A percentile compares a stretch with the other conserved stretches of the same genome.
Conservation (phyloP, 2,888 invertebrate genomes). For the Litoditis marina region DNA sequence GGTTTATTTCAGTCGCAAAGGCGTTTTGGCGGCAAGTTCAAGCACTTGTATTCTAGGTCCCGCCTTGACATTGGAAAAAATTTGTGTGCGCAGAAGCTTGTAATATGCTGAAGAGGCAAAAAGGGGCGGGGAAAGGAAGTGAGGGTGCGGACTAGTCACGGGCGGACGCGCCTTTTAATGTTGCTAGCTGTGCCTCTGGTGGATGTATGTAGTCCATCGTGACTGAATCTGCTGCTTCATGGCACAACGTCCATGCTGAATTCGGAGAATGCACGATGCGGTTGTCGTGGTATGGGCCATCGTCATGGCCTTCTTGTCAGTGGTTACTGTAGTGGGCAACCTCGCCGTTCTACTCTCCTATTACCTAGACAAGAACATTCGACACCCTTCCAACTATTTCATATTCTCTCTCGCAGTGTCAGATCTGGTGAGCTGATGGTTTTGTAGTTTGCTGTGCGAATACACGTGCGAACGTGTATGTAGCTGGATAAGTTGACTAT, state of each 20-base stretch:
- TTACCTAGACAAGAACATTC: slow-evolving; percentile 64
- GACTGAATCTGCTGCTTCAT: background rate
- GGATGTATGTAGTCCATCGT: background rate
- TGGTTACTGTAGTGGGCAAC: slow-evolving; percentile 72
- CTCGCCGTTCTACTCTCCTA: slow-evolving; percentile 69
- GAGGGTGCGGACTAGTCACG: slow-evolving; percentile 11
- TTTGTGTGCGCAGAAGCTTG: slow-evolving; percentile 14
- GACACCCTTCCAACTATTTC: slow-evolving; percentile 98
- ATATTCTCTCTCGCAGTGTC: slow-evolving; percentile 94
- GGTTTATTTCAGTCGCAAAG: background rate
- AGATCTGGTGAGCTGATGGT: slow-evolving; percentile 66
- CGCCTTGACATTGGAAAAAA: too few relatives aligned
- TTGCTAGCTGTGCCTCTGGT: background rate
- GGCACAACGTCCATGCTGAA: background rate
- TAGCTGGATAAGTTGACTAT: too few relatives aligned
- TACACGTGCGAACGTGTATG: too few relatives aligned
- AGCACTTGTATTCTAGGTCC: background rate
- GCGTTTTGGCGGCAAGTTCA: background rate
- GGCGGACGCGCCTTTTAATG: slow-evolving; percentile 14
- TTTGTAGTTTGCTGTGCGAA: too few relatives aligned
- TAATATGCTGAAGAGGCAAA: slow-evolving; percentile 20
- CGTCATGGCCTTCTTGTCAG: slow-evolving; percentile 47
- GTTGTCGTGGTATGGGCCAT: slow-evolving; percentile 13
- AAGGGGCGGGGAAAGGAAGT: slow-evolving; percentile 12
- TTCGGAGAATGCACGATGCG: slow-evolving; percentile 14